Evolutionary conservation across 30 jellyfish, hydroid and myxozoan species (phyloP).

Genomic region (Turritopsis dohrnii): DNA sequence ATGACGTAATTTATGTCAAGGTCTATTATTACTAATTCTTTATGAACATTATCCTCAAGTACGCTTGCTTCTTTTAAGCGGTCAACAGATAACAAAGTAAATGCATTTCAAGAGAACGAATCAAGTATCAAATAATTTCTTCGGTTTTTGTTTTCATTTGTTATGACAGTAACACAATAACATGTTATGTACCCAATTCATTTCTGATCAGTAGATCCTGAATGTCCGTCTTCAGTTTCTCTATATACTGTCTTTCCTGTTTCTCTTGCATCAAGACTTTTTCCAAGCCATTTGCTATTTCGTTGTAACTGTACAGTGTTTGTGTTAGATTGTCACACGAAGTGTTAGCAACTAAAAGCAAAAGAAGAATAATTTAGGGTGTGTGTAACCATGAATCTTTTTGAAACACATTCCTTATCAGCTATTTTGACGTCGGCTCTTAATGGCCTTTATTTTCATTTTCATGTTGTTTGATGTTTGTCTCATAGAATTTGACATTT

Average conservation of each 20-base stretch:
- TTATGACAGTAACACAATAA: neutral
- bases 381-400: neutral
- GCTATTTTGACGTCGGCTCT: no score
- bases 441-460: no score
- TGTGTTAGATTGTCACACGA: constrained; percentile 41
- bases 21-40: no score
- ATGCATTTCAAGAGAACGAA: no score
- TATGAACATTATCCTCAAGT: no score
- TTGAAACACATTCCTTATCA: no score
- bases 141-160: neutral
- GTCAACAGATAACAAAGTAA: no score
- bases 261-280: neutral
- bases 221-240: neutral
- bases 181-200: neutral
- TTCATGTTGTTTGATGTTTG: no score
- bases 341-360: neutral
- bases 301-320: constrained; percentile 28
- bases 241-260: constrained; percentile 11
- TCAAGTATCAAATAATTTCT: neutral
- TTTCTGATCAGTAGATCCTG: neutral
- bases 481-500: no score
- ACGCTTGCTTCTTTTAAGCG: no score
- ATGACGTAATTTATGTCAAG: no score
- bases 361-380: neutral
- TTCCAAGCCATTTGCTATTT: constrained; percentile 42